Base-by-base conservation (phyloP, 1,140 invertebrate species). In the Drosophila nannoptera region DNA sequence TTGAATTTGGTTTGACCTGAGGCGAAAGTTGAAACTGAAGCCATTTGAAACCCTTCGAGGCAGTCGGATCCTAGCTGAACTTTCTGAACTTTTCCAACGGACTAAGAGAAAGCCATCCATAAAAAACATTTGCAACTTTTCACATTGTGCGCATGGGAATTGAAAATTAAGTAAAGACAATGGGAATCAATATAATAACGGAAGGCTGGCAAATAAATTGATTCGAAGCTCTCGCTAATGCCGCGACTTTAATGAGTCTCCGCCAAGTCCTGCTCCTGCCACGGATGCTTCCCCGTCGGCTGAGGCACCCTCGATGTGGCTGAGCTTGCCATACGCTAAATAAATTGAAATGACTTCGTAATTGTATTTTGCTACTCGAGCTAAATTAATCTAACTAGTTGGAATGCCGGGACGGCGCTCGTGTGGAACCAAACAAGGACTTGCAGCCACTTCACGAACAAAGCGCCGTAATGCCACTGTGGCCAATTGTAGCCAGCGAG, bases 301-400 rank as follows among this genome's bases (percentile, higher is more conserved):
- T 11, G 11, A 12, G 36, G 45, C 69, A 64, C 50, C 69, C 69
- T 68, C 58, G 53, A 45, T 45, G 33, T 73, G 69, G 69, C 22
- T 22, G 22, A 22, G 22, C 22, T 22, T 86, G 76, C 64, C 65
- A 67, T 58, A 62, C 67, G 80, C 73, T 86, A 80, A 84, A 84
- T 86, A 84, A 84, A 84, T 84, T 84, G 80, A 84, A 84, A 84
- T 86, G 81, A 84, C 73, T 84, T 72, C 69, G 80, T 84, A 84
- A 84, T 84, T 84, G 80, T 84, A 81, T 84, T 22, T 84, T 84
- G 80, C 50, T 81, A 77, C 77, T 80, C 77, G 66, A 70, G 74
- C 80, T 67, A 81, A 84, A 84, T 84, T 86, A 84, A 84, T 86
- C 81, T 74, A 86, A 86, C 80, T 84, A 83, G 80, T 83, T 83